A percentile compares a stretch with the other conserved stretches of the same genome.
These are phyloP conservation scores for Silurus glanis DNA, from an alignment of 2,113 vertebrate species.

Conservation along the genomic window DNA sequence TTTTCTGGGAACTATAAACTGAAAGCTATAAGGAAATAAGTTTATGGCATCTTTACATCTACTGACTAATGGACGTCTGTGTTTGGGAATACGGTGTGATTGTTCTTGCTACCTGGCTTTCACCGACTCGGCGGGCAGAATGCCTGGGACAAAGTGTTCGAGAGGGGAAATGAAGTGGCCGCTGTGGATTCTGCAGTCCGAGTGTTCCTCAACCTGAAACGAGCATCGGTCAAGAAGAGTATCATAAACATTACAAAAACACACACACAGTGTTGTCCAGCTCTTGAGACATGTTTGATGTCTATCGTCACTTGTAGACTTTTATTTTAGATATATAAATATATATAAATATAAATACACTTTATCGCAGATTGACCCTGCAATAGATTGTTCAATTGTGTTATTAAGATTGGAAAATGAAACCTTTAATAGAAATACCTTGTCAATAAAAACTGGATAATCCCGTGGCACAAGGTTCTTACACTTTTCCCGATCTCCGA, in stretches of 20 bases:
- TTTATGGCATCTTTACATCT: neutral
- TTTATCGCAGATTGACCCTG: neutral
- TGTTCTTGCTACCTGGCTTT: slow-evolving; percentile 80
- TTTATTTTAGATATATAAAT: too few species aligned
- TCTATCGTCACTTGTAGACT: neutral
- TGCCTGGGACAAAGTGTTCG: slow-evolving; percentile 86
- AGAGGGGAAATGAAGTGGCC: slow-evolving; percentile 94
- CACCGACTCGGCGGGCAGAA: slow-evolving; percentile 87
- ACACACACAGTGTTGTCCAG: neutral
- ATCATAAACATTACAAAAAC: neutral
- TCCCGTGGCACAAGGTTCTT: slow-evolving; percentile 86
- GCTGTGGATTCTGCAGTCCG: slow-evolving; percentile 89
- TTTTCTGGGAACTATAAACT: slow-evolving; percentile 90
- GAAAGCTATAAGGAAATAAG: slow-evolving; percentile 78
- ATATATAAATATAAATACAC: too few species aligned
- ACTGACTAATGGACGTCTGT: neutral
- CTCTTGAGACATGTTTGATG: neutral
- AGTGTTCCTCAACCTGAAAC: slow-evolving; percentile 83
- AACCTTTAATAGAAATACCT: slow-evolving; percentile 72
- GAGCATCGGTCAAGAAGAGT: neutral
- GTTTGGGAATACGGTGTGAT: neutral
- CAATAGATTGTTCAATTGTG: neutral
- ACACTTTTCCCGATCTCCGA: slow-evolving; percentile 92
- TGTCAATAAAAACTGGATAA: slow-evolving; percentile 90
- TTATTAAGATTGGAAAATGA: neutral